These are phyloP conservation scores for Festucalex cinctus DNA, from an alignment of 2,113 vertebrate species.

Conservation along the genomic window DNA sequence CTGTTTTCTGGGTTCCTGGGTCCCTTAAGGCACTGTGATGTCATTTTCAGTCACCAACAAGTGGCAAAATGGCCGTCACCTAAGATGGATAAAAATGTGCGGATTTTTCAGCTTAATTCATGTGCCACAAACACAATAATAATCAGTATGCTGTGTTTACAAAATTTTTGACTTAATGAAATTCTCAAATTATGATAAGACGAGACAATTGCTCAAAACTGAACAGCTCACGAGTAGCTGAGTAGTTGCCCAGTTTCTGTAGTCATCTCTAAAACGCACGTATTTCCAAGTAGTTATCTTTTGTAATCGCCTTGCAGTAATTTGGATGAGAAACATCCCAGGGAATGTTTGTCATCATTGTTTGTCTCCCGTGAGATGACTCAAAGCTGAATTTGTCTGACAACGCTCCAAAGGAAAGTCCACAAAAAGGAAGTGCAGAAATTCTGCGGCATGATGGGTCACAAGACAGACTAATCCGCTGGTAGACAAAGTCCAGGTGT, in stretches of 20 bases:
- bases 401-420: conserved; percentile 37
- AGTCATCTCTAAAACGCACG: neutral
- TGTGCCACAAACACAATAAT: conserved; percentile 22
- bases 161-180: neutral
- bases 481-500: conserved; percentile 28
- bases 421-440: conserved; percentile 9
- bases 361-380: conserved; percentile 38
- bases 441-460: conserved; percentile 10
- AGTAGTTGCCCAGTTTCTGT: neutral
- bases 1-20: no score
- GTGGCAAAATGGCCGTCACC: no score
- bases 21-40: no score
- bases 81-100: no score
- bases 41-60: no score
- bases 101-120: no score
- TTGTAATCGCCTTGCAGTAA: neutral
- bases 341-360: conserved; percentile 21
- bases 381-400: conserved; percentile 32
- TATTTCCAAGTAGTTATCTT: neutral
- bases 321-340: neutral
- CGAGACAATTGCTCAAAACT: neutral
- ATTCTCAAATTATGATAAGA: neutral
- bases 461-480: conserved; percentile 25
- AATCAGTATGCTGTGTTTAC: no score
- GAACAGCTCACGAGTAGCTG: neutral